Base-by-base conservation (phyloP, 2,888 invertebrate genomes). In the Ceratothoa steindachneri region DNA sequence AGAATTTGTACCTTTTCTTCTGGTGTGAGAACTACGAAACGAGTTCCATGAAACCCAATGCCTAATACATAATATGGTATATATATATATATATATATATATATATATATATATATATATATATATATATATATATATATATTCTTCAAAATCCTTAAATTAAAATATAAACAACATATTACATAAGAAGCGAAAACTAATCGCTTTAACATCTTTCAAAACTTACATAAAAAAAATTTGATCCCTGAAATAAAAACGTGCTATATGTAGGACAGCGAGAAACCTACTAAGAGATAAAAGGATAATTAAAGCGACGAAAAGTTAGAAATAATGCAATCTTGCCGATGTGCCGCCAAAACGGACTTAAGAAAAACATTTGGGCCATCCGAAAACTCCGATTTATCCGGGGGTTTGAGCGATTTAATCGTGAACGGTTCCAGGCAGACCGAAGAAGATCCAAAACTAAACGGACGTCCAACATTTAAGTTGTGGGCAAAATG, bases 11-110 rank as follows among this genome's bases (percentile, higher is more conserved):
- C 41, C 41, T 41, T 41, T 41, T 15, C 15, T 41, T 41, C 41
- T 41, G 7, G 5, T 41, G 7, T 9, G 41, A 41, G 41, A 41
- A 41, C 41, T 41, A 41, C 41, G 5, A 5, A 41, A 41, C 41
- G 15, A 41, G 7, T 41, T 41, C 41, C 41, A 15, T 41, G 15
- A 41, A 15, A 41, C 41, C 41, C 41, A 41, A 41, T 41, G 41
- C 41, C 41, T 30, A 41, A 67, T 67, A 67, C 41, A 67, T 67
- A 67, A 24, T 31, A 24, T 31, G 19, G 27, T 41, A 67, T 41
- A 67, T 41, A 67, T 41, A 67, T 41, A 31, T 41, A 67, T 41
- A 67, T 31, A 67, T 31, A 67, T 31, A 67, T 31, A 67, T 31
- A 67, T 31, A 67, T 31, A 67, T 31, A 67, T 31, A 67, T 41